Percentiles rank a stretch among this genome's conserved stretches.
Evolutionary conservation across 2,113 vertebrate genomes (phyloP).

Genomic region (Pygathrix nemaeus): DNA sequence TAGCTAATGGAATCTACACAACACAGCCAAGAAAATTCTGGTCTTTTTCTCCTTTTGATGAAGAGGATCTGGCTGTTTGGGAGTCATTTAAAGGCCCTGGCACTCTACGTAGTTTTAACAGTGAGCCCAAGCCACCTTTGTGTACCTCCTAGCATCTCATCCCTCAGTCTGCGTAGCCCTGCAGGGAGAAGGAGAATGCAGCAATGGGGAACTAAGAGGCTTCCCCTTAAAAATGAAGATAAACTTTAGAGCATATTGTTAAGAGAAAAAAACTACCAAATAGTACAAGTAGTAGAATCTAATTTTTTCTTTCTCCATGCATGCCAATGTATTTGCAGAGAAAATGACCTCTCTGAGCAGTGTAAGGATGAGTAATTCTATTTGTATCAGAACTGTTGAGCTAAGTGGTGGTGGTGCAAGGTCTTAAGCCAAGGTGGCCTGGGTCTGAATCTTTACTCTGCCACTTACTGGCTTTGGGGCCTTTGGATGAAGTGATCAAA

Average conservation of each 20-base stretch:
- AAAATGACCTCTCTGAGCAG: background rate
- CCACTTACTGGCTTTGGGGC: background rate
- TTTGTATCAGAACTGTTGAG: background rate
- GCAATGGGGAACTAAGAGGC: background rate
- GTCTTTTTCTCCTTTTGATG: conserved; percentile 30
- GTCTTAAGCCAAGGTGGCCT: background rate
- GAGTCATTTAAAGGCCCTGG: conserved; percentile 50
- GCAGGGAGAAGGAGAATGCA: background rate
- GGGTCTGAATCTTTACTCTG: background rate
- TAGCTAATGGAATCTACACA: conserved; percentile 70
- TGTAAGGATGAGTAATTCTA: background rate
- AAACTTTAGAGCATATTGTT: background rate
- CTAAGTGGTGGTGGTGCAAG: background rate
- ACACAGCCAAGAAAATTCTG: conserved; percentile 59
- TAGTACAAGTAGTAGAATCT: background rate
- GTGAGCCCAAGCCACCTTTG: background rate
- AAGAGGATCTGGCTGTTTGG: conserved; percentile 30
- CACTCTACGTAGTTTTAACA: background rate
- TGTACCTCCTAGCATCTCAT: background rate
- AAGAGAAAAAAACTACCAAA: background rate
- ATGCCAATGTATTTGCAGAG: background rate
- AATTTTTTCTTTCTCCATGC: background rate
- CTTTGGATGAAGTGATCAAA: background rate
- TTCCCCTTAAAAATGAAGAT: background rate
- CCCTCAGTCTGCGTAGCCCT: background rate